Evolutionary conservation across 2,888 invertebrate genomes (phyloP), one percentile per base, ranked within the genome.

Genomic region (Spodoptera littoralis): DNA sequence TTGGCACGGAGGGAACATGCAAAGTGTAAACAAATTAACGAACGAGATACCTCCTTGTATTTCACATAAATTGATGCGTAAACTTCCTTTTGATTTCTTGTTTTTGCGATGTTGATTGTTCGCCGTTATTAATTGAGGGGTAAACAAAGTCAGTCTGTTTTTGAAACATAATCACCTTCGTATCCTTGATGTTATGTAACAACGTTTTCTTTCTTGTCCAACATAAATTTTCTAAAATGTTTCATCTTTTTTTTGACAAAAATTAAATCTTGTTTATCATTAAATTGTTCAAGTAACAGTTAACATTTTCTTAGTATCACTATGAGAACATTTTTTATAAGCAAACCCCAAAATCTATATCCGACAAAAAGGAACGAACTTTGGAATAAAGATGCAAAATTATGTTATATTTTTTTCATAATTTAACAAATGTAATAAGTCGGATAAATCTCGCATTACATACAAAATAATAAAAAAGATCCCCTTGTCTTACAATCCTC

Each of bases 21-120:
- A 83, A 87, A 89, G 84, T 83, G 90, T 90, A 92, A 92, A 93
- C 92, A 92, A 92, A 91, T 92, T 90, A 88, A 87, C 84, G 83
- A 85, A 84, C 80, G 77, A 83, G 82, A 86, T 85, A 84, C 82
- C 84, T 83, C 79, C 66, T 68, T 79, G 81, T 84, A 80, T 84
- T 80, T 84, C 77, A 79, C 76, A 81, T 82, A 81, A 85, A 85
- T 85, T 84, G 77, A 79, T 74, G 71, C 79, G 80, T 82, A 84
- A 86, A 88, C 83, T 83, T 85, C 81, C 81, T 83, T 83, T 82
- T 80, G 74, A 83, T 85, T 85, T 85, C 67, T 65, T 84, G 80
- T 78, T 83, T 84, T 84, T 79, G 77, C 71, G 55, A 67, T 73
- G 72, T 73, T 79, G 72, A 82, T 80, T 69, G 76, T 78, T 70